phyloP scores from a whole-genome alignment of 1,140 invertebrate species.

The Aphis craccivora region DNA sequence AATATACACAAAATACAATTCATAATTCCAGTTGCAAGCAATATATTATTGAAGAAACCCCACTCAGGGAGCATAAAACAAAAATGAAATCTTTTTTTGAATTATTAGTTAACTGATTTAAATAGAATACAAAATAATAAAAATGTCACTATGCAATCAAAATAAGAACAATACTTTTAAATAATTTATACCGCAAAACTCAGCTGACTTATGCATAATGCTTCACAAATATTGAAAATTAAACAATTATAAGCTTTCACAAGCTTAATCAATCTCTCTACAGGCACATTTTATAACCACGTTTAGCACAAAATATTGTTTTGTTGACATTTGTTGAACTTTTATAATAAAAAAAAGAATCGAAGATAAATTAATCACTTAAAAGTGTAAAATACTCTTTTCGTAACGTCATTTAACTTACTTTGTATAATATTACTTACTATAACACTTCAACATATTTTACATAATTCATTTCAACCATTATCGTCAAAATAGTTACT shows the following conservation, averaged over 20 bases:
- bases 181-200: background rate
- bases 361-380: background rate
- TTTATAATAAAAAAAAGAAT: background rate
- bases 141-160: background rate
- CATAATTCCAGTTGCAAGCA: background rate
- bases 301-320: background rate
- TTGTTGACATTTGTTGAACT: background rate
- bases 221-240: background rate
- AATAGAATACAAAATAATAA: background rate
- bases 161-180: background rate
- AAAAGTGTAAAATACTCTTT: background rate
- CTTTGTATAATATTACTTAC: background rate
- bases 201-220: background rate
- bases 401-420: background rate
- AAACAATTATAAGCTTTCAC: background rate
- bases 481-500: background rate
- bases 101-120: background rate
- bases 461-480: background rate
- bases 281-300: background rate
- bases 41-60: background rate
- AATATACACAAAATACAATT: background rate
- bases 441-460: background rate
- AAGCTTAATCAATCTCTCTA: background rate
- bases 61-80: background rate
- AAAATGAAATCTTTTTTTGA: background rate